Conservation (phyloP, 2,113 vertebrate genomes). For the Xenus cinereus region DNA sequence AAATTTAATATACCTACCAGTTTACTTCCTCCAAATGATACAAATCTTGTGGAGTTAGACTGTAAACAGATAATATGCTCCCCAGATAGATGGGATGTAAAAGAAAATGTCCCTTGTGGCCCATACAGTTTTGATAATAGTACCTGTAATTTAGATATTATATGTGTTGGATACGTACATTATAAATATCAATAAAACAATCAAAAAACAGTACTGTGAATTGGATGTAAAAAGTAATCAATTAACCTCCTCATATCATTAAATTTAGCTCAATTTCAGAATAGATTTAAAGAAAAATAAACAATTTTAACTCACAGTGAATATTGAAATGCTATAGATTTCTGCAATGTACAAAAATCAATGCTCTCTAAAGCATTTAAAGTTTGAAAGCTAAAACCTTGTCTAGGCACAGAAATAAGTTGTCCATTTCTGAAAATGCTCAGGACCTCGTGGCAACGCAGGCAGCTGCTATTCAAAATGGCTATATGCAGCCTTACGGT, state of each 20-base stretch:
- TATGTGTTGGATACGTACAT: neutral
- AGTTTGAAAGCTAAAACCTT: neutral
- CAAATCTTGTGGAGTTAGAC: constrained; percentile 85
- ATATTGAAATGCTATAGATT: neutral
- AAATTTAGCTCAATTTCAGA: neutral
- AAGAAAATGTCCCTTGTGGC: constrained; percentile 82
- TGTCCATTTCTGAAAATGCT: neutral
- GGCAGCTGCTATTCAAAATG: neutral
- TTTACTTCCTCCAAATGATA: constrained; percentile 78
- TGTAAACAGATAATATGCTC: constrained; percentile 86
- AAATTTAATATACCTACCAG: constrained; percentile 77
- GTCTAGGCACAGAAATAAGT: neutral
- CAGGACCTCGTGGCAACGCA: neutral
- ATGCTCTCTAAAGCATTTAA: neutral
- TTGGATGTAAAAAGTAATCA: neutral
- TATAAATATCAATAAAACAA: neutral
- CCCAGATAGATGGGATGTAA: constrained; percentile 83
- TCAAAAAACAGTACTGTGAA: neutral
- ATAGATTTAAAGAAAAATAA: neutral
- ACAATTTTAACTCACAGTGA: neutral
- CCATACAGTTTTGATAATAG: constrained; percentile 83
- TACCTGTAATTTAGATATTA: constrained; percentile 67
- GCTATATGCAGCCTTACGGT: fast-evolving
- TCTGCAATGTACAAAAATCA: neutral
- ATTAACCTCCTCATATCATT: neutral